Base-by-base conservation (phyloP, 2,888 invertebrate species). In the Melanotus villosus region DNA sequence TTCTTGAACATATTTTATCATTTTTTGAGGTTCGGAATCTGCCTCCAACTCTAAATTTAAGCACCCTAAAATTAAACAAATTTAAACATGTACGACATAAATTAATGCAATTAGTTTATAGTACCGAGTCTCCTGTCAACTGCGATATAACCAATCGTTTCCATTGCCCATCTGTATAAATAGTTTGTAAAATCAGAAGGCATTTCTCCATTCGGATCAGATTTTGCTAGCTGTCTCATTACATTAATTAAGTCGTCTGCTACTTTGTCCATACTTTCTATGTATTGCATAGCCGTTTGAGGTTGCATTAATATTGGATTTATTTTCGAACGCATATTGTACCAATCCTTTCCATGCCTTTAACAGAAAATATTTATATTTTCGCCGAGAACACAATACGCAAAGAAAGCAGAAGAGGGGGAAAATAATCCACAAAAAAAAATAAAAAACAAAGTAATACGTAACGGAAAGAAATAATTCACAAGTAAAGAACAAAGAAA, bases 81-180 rank as follows among this genome's bases (percentile, higher is more conserved):
- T 26, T 26, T 4, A 14, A 12, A 2, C 5, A 12, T 38, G 14
- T 38, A 14, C 14, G 7, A 5, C 12, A 38, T 5, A 38, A 38
- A 5, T 3, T 38, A 2, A 12, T n/a, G 12, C 1, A 38, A 38
- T 2, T 12, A 2, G n/a, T 18, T 0, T 21, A 18, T 4, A 7
- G 16, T 76, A 78, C 82, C 82, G 50, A 82, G 72, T 65, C 78
- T 64, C 68, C 62, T 83, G 66, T 87, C 84, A 18, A 86, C 71
- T 0, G 85, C 85, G n/a, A 87, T 80, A 0, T 81, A 77, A 3
- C 82, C 81, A 1, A 38, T 84, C 0, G 88, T 89, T 83, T 92
- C 92, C 58, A 92, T 80, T 1, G 90, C 87, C 89, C 90, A 92
- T 79, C 88, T 89, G 32, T 87, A 87, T 16, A 90, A 80, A 82